Base-by-base conservation (phyloP, 23 tunicate species). In the Halocynthia roretzi region DNA sequence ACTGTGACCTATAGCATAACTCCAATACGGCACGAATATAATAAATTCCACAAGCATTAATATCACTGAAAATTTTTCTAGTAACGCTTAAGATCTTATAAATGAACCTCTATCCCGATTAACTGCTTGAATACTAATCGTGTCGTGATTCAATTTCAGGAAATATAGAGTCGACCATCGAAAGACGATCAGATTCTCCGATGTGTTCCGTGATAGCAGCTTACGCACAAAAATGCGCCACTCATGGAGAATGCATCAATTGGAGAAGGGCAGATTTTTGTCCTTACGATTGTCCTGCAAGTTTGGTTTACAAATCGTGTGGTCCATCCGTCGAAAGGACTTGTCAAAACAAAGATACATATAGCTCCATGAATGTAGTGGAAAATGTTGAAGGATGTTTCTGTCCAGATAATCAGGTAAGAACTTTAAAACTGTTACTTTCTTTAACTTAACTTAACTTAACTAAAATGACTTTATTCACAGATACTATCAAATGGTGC, bases 341-440 rank as follows among this genome's bases (percentile, higher is more conserved):
- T 11, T 65, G 70, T 65, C 10, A 15, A 40, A 65, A 65, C 31
- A 20, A 65, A 9, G 31, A 65, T 10, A 20, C 70, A 65, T 65
- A 65, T 48, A 48, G 48, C 9, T 5, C n/a, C 70, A 9, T 65
- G 15, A 15, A 15, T 48, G 70, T 65, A 9, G 31, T 8, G 5
- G 22, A 65, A 40, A 10, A 40, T 65, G 70, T 15, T 10, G 70
- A 65, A 65, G 70, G 70, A 65, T 65, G 70, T 65, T 65, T 65
- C 19, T 65, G 70, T 15, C 70, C 70, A 11, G 15, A 11, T 65
- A 11, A 65, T 10, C 22, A 65, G 70, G 70, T 65, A 9, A 65
- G 19, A 20, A 65, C 19, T 65, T 65, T 58, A 58, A 14, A 58
- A 15, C 17, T 1, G 63, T n/a, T 58, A 58, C 17, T 58, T 0